Base-by-base conservation (phyloP, 2,888 invertebrate species). In the Drosophila falleni region DNA sequence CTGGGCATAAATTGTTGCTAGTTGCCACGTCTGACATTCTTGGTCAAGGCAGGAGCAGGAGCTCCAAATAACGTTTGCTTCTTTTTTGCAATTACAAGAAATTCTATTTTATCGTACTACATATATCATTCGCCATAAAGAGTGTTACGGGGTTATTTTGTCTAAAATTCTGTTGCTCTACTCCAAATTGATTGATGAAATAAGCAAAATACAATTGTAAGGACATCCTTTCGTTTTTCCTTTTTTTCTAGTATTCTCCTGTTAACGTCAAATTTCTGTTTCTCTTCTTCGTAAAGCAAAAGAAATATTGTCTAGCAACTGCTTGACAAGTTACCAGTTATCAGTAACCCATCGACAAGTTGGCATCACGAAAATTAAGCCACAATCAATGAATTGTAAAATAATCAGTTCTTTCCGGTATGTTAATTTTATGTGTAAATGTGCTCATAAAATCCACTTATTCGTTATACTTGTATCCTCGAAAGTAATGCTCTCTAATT, bases 1-100 rank as follows among this genome's bases (percentile, higher is more conserved):
- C 74, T 64, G 63, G 46, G 68, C 75, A 71, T 71, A 82, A 80
- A 82, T 80, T 80, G 59, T 64, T 70, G 62, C 67, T 42, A 63
- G 68, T 69, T 76, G 70, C 54, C 68, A 47, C 23, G 31, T 50
- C 63, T 56, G 68, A 42, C 58, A 67, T 50, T 39, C 63, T 58
- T 53, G 46, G n/a, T 16, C 47, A 54, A 41, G 19, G 35, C 46
- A 41, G n/a, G n/a, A 11, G 35, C 46, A 41, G n/a, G n/a, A 11
- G 35, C 41, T 10, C 50, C 60, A 61, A 61, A 54, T 46, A 67
- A 69, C 55, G 66, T 58, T 55, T 31, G 16, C 9, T 15, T 44
- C 66, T 13, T 56, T 67, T 73, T 71, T 71, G 71, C 68, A 83
- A 79, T 82, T 76, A 77, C 41, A 64, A 41, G 55, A 56, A 63